Percentiles rank a stretch among this genome's conserved stretches.
Conservation (phyloP, 2,113 vertebrate genomes). For the human region GRCh38 chr19:41618001-41618500, state of each 20-base stretch:
- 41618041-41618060: fast-evolving
- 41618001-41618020: fast-evolving
- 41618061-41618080: neutral
- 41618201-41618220: neutral
- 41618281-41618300: fast-evolving
- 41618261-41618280: neutral
- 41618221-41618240: fast-evolving
- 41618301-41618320: neutral
- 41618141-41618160: too few relatives aligned
- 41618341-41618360: neutral
- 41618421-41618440: neutral
- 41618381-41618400: neutral
- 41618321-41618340: neutral
- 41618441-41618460: neutral
- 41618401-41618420: neutral
- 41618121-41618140: neutral
- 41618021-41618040: neutral
- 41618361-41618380: neutral
- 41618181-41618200: fast-evolving
- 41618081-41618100: neutral
- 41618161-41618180: neutral
- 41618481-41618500: neutral
- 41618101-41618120: neutral
- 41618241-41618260: neutral
- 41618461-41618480: neutral